Percentiles rank a stretch among this genome's conserved stretches.
Evolutionary conservation across 2,113 vertebrate species (phyloP).

Genomic region (Tricholaema leucomelas): DNA sequence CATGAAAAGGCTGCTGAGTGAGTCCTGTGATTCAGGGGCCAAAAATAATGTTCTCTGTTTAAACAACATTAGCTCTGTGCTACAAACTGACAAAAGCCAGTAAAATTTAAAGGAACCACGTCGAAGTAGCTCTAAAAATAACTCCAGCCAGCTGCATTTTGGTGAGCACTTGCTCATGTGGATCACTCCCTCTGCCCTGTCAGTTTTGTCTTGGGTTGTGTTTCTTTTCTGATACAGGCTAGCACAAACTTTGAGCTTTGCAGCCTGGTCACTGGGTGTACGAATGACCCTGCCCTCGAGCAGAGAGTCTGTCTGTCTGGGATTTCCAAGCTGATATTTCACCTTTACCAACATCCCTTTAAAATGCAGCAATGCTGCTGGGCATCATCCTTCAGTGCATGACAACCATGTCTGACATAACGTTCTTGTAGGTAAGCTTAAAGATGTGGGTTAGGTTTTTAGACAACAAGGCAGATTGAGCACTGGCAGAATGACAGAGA

Average conservation of each 20-base stretch:
- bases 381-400: background rate
- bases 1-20: background rate
- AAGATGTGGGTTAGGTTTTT: too few species aligned
- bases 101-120: slow-evolving; percentile 37
- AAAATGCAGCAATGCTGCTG: background rate
- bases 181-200: background rate
- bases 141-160: slow-evolving; percentile 55
- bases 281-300: background rate
- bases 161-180: background rate
- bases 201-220: background rate
- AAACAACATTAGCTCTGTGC: slow-evolving; percentile 33
- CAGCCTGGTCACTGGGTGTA: fast-evolving
- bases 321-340: background rate
- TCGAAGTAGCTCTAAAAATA: slow-evolving; percentile 44
- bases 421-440: too few species aligned
- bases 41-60: slow-evolving; percentile 57
- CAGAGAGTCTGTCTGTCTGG: background rate
- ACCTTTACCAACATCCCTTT: background rate
- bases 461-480: too few species aligned
- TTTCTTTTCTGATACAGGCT: background rate
- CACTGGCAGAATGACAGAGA: too few species aligned
- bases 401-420: fast-evolving
- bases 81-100: slow-evolving; percentile 48
- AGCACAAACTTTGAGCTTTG: background rate
- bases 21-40: slow-evolving; percentile 37